phyloP scores from a whole-genome alignment of 1,140 invertebrate species.

The Drosophila jambulina region DNA sequence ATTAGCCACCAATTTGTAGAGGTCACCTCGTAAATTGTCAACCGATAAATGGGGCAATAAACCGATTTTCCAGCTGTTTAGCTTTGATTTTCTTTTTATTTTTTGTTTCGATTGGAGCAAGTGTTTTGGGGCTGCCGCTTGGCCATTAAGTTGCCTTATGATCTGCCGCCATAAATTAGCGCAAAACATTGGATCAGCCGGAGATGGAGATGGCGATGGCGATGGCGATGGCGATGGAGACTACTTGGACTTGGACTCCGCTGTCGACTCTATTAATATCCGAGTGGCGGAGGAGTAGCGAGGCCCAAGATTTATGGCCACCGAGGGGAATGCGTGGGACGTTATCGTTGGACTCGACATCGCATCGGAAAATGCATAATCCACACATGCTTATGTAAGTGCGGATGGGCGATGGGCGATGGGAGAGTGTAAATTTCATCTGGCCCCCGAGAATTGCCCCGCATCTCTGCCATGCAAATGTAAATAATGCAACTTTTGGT shows the following conservation, averaged over 20 bases:
- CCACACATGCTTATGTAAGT: conserved; percentile 12
- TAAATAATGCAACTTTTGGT: conserved; percentile 51
- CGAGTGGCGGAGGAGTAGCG: conserved; percentile 7
- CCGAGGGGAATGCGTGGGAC: conserved; percentile 40
- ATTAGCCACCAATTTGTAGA: conserved; percentile 18
- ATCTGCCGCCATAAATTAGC: conserved; percentile 33
- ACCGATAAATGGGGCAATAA: conserved; percentile 27
- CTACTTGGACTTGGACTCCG: conserved; percentile 26
- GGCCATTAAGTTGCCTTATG: conserved; percentile 38
- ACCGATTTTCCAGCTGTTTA: not conserved
- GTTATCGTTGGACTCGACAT: conserved; percentile 44
- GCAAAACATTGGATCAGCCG: conserved; percentile 30
- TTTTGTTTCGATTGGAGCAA: conserved; percentile 18
- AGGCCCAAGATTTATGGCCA: conserved; percentile 37
- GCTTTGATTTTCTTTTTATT: not conserved
- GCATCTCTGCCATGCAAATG: conserved; percentile 23
- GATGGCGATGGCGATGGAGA: conserved; percentile 2
- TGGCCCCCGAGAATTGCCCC: conserved; percentile 29
- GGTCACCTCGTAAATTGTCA: conserved; percentile 29
- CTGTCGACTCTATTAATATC: conserved; percentile 43
- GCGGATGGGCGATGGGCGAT: conserved; percentile 1
- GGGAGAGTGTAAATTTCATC: conserved; percentile 34
- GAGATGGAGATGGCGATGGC: conserved; percentile 1
- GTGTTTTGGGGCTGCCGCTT: conserved; percentile 5
- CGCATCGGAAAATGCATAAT: conserved; percentile 38